phyloP scores from a whole-genome alignment of 1,140 invertebrate species.

The Drosophila malerkotliana region DNA sequence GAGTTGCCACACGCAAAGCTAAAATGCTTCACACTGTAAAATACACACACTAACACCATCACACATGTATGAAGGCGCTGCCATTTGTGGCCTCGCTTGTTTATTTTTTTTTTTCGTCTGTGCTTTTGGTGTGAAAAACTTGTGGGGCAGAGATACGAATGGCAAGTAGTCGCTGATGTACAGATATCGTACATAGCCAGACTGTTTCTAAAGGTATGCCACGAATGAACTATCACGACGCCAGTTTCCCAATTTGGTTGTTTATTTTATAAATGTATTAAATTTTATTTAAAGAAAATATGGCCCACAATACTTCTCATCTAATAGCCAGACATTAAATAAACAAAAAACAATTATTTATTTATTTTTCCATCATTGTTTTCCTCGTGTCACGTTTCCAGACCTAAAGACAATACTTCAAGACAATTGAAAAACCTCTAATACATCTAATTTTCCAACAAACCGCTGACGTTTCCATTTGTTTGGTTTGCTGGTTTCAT shows the following conservation, averaged over 20 bases:
- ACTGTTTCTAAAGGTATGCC: conserved; percentile 7
- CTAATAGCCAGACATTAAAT: no score
- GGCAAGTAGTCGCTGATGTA: conserved; percentile 25
- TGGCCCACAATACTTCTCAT: no score
- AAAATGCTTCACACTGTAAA: conserved; percentile 31
- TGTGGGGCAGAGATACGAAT: conserved; percentile 55
- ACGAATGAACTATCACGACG: conserved; percentile 5
- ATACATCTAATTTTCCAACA: conserved; percentile 61
- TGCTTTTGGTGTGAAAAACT: conserved; percentile 73
- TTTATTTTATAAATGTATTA: conserved; percentile 6
- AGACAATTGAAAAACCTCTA: conserved; percentile 39
- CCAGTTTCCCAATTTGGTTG: conserved; percentile 2
- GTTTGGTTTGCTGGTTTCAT: conserved; percentile 62
- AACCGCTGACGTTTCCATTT: conserved; percentile 27
- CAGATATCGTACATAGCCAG: conserved; percentile 1
- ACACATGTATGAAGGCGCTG: conserved; percentile 51
- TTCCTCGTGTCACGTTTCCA: background rate
- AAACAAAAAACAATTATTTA: no score
- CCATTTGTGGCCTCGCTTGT: conserved; percentile 68
- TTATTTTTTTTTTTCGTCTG: conserved; percentile 44
- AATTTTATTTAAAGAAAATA: no score
- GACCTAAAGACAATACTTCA: conserved; percentile 3
- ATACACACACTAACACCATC: conserved; percentile 4
- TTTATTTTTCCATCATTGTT: background rate
- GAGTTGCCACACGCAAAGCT: conserved; percentile 76